Evolutionary conservation across 2,113 vertebrate genomes (phyloP), one percentile per base, ranked within the genome.

Genomic region (Progne subis): DNA sequence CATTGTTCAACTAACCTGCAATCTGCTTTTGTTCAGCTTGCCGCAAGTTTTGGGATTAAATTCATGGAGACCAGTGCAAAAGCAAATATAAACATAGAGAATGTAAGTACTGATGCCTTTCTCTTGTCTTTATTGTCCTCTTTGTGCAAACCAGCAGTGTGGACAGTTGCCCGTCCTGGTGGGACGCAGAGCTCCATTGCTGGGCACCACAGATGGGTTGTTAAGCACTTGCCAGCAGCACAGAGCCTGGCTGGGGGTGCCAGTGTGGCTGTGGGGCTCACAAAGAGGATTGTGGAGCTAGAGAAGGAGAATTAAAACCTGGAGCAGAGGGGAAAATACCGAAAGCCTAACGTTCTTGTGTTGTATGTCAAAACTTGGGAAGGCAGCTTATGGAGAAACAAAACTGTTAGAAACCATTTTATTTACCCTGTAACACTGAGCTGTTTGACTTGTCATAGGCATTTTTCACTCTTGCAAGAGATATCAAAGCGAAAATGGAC

Each of bases 401-500:
- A 26, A 71, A 50, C 6, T 4, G 16, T 17, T 34, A 10, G n/a
- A 47, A 32, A 29, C 2, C 3, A 2, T 34, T 55, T 74, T 29
- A 14, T 47, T 44, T 17, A 4, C 32, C 7, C 0, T 9, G 14
- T 88, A 34, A 90, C 68, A 20, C 26, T 60, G 12, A 4, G 3
- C 20, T 14, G 17, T 85, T 67, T 47, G 26, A 14, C 44, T 85
- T 67, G 49, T 95, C 70, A 24, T 96, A 99, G 99, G 98, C 99
- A 0, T 99, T 99, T 98, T 98, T 99, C 97, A 99, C 99, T n/a
- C 99, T 99, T 5, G 99, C 99, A 63, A 99, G 99, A 98, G 99
- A 99, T 96, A 99, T 99, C 98, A 99, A 99, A 98, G 98, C 99
- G 93, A 99, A 99, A 98, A 99, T 99, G 99, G 99, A 99, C 98